Percentiles rank a stretch among this genome's conserved stretches.
phyloP scores from a whole-genome alignment of 2,888 invertebrate species.

The Drosophila stalkeri region DNA sequence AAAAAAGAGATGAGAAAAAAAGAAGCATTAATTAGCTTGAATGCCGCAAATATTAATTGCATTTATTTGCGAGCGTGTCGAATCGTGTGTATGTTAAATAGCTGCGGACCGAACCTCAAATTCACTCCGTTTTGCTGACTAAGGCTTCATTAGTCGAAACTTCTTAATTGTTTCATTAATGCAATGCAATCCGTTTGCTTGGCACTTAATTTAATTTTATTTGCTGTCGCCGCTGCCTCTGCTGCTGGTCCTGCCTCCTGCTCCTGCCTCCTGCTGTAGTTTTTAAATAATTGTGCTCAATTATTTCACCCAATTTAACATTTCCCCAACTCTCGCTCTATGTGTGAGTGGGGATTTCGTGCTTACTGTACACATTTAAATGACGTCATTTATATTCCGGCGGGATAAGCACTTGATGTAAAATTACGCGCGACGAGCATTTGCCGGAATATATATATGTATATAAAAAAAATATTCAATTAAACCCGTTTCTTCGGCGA shows the following conservation, averaged over 20 bases:
- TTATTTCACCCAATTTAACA: conserved; percentile 80
- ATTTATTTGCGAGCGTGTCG: conserved; percentile 41
- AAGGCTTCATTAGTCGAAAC: conserved; percentile 76
- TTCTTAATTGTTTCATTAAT: conserved; percentile 79
- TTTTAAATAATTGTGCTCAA: conserved; percentile 79
- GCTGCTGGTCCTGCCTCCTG: conserved; percentile 20
- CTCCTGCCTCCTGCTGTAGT: conserved; percentile 42
- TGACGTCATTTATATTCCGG: conserved; percentile 78
- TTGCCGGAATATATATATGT: conserved; percentile 54
- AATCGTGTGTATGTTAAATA: conserved; percentile 36
- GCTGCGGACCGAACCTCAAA: conserved; percentile 26
- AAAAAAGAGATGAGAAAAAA: conserved; percentile 2
- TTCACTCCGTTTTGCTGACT: conserved; percentile 43
- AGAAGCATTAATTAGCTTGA: conserved; percentile 59
- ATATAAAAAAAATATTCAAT: conserved; percentile 79
- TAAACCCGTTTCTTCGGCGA: conserved; percentile 68
- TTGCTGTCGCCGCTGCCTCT: conserved; percentile 57
- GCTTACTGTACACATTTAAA: conserved; percentile 69
- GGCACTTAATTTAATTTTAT: conserved; percentile 78
- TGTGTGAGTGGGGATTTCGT: conserved; percentile 39
- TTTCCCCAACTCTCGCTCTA: conserved; percentile 43
- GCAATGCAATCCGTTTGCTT: conserved; percentile 76
- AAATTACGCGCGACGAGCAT: conserved; percentile 60
- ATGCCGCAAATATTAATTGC: conserved; percentile 60
- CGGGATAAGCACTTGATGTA: conserved; percentile 79